Conservation (phyloP, 2,797 vertebrate species). For the Microhierax caerulescens region DNA sequence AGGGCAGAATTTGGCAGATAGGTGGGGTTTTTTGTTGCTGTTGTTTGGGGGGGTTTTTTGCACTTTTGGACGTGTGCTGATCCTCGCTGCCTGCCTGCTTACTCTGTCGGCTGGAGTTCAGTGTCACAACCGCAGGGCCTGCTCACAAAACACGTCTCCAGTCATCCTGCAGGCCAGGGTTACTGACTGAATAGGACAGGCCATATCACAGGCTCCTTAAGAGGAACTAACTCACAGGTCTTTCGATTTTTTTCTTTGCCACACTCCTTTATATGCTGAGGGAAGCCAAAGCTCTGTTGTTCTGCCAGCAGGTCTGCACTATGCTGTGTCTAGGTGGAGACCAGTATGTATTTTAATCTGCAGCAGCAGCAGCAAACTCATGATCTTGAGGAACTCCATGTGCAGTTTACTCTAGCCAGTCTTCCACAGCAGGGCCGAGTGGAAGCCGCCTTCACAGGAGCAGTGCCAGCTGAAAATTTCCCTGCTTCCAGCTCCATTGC, state of each 20-base stretch:
- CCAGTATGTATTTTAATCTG: neutral
- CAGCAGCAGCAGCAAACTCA: neutral
- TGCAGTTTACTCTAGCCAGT: neutral
- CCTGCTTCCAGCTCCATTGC: neutral
- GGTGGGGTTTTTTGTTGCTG: too few relatives aligned
- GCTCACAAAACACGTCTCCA: neutral
- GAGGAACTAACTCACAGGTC: neutral
- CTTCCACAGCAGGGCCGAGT: neutral
- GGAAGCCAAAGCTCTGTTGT: rapidly evolving
- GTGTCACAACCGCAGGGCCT: rapidly evolving
- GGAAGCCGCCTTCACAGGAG: neutral
- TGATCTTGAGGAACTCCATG: neutral
- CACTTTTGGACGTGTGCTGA: neutral
- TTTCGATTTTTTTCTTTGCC: rapidly evolving
- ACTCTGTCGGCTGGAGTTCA: neutral
- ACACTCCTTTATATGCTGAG: rapidly evolving
- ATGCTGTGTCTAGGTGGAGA: neutral
- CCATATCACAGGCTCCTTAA: neutral
- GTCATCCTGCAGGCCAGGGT: rapidly evolving
- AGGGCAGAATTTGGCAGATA: neutral
- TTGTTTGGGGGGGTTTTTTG: neutral
- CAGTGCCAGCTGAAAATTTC: neutral
- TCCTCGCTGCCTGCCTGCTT: neutral
- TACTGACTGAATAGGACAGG: neutral
- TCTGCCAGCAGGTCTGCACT: neutral